Conservation (phyloP, 2,113 vertebrate species). For the Mastomys natalensis region DNA sequence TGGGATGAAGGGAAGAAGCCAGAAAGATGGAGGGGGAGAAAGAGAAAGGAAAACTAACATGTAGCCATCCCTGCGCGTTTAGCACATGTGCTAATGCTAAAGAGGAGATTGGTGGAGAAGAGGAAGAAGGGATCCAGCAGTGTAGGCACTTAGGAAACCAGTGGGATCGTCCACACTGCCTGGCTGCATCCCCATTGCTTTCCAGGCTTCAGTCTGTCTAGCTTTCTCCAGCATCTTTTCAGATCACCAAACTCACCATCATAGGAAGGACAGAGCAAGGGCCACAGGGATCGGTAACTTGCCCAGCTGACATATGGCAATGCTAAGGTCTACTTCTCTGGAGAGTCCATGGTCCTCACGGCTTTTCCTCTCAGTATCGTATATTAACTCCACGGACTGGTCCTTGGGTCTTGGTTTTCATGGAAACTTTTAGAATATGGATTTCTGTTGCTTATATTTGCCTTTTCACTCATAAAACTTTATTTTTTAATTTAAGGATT, state of each 20-base stretch:
- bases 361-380: neutral
- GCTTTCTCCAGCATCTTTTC: neutral
- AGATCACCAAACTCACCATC: neutral
- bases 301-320: neutral
- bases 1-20: neutral
- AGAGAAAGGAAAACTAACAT: neutral
- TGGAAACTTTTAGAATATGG: neutral
- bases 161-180: neutral
- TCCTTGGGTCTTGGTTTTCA: neutral
- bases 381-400: neutral
- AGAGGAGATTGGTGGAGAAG: neutral
- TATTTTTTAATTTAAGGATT: conserved; percentile 39
- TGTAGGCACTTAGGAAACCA: neutral
- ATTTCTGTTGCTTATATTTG: neutral
- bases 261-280: neutral
- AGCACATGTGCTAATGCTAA: neutral
- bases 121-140: neutral
- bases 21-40: neutral
- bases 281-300: neutral
- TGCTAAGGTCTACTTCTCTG: neutral
- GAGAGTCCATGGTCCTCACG: too few species aligned
- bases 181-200: neutral
- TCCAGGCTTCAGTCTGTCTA: neutral
- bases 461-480: neutral
- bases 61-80: neutral